Base-by-base conservation (phyloP, 2,113 vertebrate genomes). In the Silurus meridionalis region DNA sequence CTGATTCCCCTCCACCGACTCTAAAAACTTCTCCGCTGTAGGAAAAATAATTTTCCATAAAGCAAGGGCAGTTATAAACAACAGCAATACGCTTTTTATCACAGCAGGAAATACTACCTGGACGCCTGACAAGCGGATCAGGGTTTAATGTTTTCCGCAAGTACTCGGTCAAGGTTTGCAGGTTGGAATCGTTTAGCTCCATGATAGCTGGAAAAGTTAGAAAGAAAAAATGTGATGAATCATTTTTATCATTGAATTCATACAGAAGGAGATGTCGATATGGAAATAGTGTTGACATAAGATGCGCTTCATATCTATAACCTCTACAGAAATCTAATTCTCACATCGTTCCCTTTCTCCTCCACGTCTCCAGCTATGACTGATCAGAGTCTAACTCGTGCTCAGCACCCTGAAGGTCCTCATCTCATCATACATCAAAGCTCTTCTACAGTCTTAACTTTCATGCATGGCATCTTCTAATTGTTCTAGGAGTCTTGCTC, bases 371-470 rank as follows among this genome's bases (percentile, higher is more conserved):
- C 99, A 97, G 97, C 97, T 66, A 99, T 98, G 25, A 99, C 99
- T 91, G 98, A 97, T 90, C 94, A 99, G 88, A 99, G 98, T 92
- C 97, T 96, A 88, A 99, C 97, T 72, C 98, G 98, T 84, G 96
- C 96, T 77, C 74, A 97, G 96, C 89, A 97, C 96, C 84, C 92
- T 99, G 92, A 98, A 97, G 91, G 96, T 99, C 88, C 97, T 99
- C 85, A 99, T 99, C 91, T 99, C 98, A 98, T 3, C 95, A 92
- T 99, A 99, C 99, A 91, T 96, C 97, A 21, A 99, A 99, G 91
- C 94, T 99, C 64, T 99, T 99, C 93, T 99, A 99, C 92, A 99
- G 98, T 93, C 96, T 99, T 90, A 99, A 99, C 93, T 99, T 99
- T 88, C 98, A 99, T 95, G 98, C 99, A 91, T 6, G n/a, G 1